These are phyloP conservation scores for Rhyacophila evoluta DNA, from an alignment of 2,888 invertebrate genomes.

Conservation along the genomic window DNA sequence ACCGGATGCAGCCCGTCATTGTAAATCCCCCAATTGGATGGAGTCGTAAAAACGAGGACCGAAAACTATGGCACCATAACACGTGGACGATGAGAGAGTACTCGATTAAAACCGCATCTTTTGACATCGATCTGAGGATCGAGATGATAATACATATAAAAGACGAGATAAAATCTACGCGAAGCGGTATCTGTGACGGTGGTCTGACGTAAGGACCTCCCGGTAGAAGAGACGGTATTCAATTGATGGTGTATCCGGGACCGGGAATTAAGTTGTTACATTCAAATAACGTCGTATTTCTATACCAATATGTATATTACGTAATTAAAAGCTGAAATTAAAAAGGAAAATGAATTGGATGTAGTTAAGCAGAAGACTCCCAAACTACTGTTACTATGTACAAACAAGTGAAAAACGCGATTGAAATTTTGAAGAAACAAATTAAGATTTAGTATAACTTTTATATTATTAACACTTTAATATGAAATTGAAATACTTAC, in stretches of 20 bases:
- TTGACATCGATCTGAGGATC: neutral
- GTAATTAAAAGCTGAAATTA: too few relatives aligned
- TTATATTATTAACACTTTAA: too few relatives aligned
- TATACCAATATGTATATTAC: too few relatives aligned
- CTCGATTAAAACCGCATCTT: neutral
- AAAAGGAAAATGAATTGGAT: too few relatives aligned
- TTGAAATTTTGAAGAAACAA: too few relatives aligned
- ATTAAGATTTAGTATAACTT: too few relatives aligned
- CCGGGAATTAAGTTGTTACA: neutral
- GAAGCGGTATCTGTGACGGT: neutral
- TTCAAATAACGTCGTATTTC: neutral
- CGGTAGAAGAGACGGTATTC: neutral
- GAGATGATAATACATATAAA: neutral
- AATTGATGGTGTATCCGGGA: neutral
- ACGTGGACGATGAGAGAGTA: neutral
- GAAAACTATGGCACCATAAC: neutral
- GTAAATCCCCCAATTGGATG: neutral
- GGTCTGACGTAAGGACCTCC: slow-evolving; percentile 14
- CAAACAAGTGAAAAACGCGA: too few relatives aligned
- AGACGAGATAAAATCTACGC: neutral
- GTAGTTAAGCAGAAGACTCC: too few relatives aligned
- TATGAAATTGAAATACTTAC: too few relatives aligned
- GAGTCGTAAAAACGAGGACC: neutral
- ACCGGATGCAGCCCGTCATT: slow-evolving; percentile 8
- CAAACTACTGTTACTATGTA: too few relatives aligned